phyloP scores from a whole-genome alignment of 2,888 invertebrate genomes.

The Adineta ricciae region DNA sequence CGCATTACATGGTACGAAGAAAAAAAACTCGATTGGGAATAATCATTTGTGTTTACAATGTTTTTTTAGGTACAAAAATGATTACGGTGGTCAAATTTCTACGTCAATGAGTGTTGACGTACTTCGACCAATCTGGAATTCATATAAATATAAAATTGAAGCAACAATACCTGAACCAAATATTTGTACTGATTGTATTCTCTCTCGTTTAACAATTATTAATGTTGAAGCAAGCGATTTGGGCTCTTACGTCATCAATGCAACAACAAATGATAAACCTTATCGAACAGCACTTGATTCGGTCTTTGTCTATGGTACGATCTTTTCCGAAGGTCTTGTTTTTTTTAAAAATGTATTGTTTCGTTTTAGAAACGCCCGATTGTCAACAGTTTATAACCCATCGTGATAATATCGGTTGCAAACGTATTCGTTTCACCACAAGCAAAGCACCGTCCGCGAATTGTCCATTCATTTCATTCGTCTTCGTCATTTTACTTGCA shows the following conservation, averaged over 20 bases:
- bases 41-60: not conserved
- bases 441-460: not conserved
- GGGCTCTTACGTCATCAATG: slow-evolving; percentile 30
- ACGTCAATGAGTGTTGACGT: not conserved
- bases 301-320: not conserved
- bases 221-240: slow-evolving; percentile 28
- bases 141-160: slow-evolving; percentile 31
- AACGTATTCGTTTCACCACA: slow-evolving; percentile 21
- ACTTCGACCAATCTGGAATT: slow-evolving; percentile 7
- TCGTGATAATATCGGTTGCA: slow-evolving; percentile 33
- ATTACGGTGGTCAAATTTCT: slow-evolving; percentile 5
- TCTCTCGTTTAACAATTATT: slow-evolving; percentile 33
- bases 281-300: not conserved
- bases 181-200: slow-evolving; percentile 33
- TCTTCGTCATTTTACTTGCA: not conserved
- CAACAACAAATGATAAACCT: slow-evolving; percentile 24
- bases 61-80: slow-evolving; percentile 31
- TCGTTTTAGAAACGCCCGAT: slow-evolving; percentile 33
- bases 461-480: not conserved
- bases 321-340: too few species aligned
- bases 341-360: too few species aligned
- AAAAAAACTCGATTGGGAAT: too few species aligned
- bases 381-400: slow-evolving; percentile 34
- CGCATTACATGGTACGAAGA: not conserved
- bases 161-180: slow-evolving; percentile 33